Conservation (phyloP, 1,140 invertebrate genomes). For the Apis florea region DNA sequence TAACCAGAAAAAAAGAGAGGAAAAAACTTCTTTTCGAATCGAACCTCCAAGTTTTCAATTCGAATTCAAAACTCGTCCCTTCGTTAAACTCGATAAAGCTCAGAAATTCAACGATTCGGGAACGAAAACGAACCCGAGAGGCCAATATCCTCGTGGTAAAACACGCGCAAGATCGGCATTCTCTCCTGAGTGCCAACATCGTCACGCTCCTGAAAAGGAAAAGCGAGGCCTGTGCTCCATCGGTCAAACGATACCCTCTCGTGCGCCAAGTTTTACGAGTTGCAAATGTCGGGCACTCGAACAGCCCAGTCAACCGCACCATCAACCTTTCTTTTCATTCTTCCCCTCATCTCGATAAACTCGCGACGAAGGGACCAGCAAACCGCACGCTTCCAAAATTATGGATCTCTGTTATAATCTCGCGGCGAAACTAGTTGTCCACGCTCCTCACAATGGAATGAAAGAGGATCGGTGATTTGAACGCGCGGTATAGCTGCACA, state of each 20-base stretch:
- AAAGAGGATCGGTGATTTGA: slow-evolving; percentile 14
- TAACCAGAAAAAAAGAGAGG: not conserved
- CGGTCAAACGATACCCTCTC: slow-evolving; percentile 28
- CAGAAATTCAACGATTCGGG: too few relatives aligned
- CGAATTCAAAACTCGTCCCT: too few relatives aligned
- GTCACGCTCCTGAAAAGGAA: not conserved
- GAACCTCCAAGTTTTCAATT: not conserved
- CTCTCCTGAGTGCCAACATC: too few relatives aligned
- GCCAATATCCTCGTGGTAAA: too few relatives aligned
- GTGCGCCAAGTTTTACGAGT: slow-evolving; percentile 50
- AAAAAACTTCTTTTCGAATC: not conserved
- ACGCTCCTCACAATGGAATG: not conserved
- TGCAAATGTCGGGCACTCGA: slow-evolving; percentile 66
- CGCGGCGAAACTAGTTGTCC: too few relatives aligned
- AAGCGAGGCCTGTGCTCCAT: not conserved
- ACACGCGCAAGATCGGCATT: too few relatives aligned
- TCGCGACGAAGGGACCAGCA: not conserved
- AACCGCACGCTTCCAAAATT: slow-evolving; percentile 36
- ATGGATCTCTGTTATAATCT: not conserved
- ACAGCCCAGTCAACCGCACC: slow-evolving; percentile 43
- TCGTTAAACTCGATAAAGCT: too few relatives aligned
- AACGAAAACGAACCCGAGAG: too few relatives aligned
- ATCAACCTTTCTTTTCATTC: slow-evolving; percentile 36
- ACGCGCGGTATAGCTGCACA: not conserved
- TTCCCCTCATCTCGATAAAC: not conserved